These are phyloP conservation scores for Cinclus mexicanus DNA, from an alignment of 2,113 vertebrate species.

Conservation along the genomic window DNA sequence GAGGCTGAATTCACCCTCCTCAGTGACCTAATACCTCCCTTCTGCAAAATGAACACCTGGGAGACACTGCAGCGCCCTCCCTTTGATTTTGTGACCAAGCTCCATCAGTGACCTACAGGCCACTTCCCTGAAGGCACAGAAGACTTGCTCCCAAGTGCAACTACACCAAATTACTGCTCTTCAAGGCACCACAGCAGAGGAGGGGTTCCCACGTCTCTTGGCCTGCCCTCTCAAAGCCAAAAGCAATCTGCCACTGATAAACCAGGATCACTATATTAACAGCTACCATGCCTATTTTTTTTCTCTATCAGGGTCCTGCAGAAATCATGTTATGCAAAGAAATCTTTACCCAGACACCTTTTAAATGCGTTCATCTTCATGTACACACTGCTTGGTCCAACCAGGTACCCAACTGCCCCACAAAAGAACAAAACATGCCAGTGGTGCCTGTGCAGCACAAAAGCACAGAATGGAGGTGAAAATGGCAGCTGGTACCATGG, in stretches of 20 bases:
- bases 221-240: background rate
- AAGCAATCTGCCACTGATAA: background rate
- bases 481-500: accelerated
- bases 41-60: background rate
- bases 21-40: background rate
- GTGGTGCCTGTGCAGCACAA: background rate
- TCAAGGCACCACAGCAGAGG: background rate
- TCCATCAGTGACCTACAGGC: background rate
- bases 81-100: background rate
- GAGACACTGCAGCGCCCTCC: background rate
- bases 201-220: background rate
- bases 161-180: background rate
- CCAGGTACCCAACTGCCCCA: accelerated
- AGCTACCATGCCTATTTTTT: background rate
- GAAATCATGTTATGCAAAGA: background rate
- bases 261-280: background rate
- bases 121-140: background rate
- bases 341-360: background rate
- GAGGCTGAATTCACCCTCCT: background rate
- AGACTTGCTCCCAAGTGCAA: background rate
- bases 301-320: background rate
- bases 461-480: background rate
- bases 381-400: accelerated
- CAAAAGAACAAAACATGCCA: accelerated
- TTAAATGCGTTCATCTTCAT: background rate